Base-by-base conservation (phyloP, 2,797 vertebrate species). In the Acestrorhynchus altus region DNA sequence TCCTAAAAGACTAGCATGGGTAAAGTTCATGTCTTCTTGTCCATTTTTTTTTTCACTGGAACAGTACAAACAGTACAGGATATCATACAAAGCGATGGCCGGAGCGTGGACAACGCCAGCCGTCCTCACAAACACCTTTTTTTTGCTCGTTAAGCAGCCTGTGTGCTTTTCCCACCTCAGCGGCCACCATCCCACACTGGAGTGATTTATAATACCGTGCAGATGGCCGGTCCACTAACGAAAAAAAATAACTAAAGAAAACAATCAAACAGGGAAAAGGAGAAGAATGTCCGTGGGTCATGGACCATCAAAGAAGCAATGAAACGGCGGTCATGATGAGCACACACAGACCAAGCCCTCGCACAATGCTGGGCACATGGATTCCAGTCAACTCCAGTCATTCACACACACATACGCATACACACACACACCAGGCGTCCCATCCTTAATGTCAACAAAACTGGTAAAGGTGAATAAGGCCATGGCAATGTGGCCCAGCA, bases 181-280 rank as follows among this genome's bases (percentile, higher is more conserved):
- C 52, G 16, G 24, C 49, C 22, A 47, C 76, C 85, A 84, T 90
- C 86, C 87, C 80, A 86, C 84, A 87, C 86, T 85, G 83, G 84
- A 86, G 86, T 71, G 74, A 86, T 88, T 88, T 78, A 86, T n/a
- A n/a, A 40, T 57, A 88, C 88, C 88, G 87, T 87, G 87, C 88
- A 85, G 83, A 88, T 83, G 86, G 84, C 84, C 73, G 84, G 87
- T 83, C 81, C 87, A 88, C 83, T 64, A 31, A 61, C 49, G 72
- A 72, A 72, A 75, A 71, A 49, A 59, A 71, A 61, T 79, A 78
- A 66, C 20, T 77, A 57, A 57, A 76, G 51, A 44, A 69, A 72
- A 22, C 20, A 63, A 57, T 26, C 9, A 22, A 52, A 40, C 4
- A 11, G 15, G 6, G 51, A 6, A 31, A 57, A 35, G 31, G 31